A percentile compares a stretch with the other conserved stretches of the same genome.
Evolutionary conservation across 2,888 invertebrate genomes (phyloP).

Genomic region (Tinea pellionella): DNA sequence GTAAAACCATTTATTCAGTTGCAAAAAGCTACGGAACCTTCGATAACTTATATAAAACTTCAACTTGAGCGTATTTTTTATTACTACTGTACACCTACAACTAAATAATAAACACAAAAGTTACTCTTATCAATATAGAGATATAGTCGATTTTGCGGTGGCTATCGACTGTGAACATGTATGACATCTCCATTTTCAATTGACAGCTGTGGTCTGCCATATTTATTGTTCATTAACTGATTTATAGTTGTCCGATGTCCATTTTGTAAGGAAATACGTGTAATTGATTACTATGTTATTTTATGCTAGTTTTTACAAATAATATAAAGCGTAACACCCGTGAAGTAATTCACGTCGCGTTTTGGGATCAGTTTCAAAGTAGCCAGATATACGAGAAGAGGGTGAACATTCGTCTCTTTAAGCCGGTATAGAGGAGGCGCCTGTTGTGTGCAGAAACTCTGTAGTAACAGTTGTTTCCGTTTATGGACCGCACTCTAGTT

Average conservation of each 20-base stretch:
- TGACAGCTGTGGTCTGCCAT: slow-evolving; percentile 52
- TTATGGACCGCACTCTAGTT: no score
- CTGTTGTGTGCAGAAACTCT: no score
- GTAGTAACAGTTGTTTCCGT: no score
- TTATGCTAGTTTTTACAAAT: neutral
- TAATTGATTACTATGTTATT: slow-evolving; percentile 4
- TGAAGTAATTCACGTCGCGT: no score
- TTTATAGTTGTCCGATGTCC: slow-evolving; percentile 29
- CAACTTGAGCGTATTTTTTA: neutral
- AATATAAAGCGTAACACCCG: neutral
- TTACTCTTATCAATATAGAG: slow-evolving; percentile 15
- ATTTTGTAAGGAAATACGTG: slow-evolving; percentile 15
- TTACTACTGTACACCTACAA: neutral
- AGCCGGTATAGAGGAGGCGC: no score
- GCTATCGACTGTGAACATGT: neutral
- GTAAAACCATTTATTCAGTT: no score
- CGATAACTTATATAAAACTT: neutral
- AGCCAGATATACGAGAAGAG: no score
- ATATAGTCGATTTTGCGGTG: neutral
- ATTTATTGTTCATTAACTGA: neutral
- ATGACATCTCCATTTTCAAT: slow-evolving; percentile 22
- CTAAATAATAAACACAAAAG: slow-evolving; percentile 17
- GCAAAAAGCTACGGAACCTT: neutral
- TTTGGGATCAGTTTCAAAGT: no score
- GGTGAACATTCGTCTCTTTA: no score